Percentiles rank a stretch among this genome's conserved stretches.
Evolutionary conservation across 2,113 vertebrate species (phyloP).

Genomic region (Hippotragus niger): DNA sequence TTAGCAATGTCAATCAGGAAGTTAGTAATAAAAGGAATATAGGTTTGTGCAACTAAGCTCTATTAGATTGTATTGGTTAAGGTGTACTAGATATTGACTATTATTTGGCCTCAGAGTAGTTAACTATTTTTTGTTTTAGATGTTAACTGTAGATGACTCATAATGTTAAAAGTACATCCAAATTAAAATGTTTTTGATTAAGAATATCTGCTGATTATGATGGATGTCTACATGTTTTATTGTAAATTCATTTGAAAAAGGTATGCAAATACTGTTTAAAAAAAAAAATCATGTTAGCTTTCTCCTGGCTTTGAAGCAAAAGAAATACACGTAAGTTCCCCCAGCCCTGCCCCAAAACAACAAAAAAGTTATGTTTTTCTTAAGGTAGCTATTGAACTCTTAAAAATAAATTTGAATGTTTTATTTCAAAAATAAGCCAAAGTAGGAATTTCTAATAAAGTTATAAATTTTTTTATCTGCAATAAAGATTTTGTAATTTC

Average conservation of each 20-base stretch:
- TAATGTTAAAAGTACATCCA: background rate
- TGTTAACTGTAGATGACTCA: background rate
- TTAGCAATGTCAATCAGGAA: background rate
- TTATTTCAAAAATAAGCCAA: background rate
- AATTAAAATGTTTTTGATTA: constrained; percentile 26
- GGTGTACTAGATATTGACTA: background rate
- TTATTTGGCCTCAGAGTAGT: background rate
- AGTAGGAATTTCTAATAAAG: background rate
- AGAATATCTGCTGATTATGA: background rate
- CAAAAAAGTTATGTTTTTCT: background rate
- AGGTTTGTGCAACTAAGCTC: background rate
- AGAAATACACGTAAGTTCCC: background rate
- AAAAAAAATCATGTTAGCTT: background rate
- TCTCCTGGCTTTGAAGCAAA: background rate
- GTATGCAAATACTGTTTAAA: background rate
- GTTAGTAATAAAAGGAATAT: background rate
- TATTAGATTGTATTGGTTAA: background rate
- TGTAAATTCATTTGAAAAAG: constrained; percentile 8
- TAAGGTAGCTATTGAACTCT: background rate
- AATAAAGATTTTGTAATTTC: background rate
- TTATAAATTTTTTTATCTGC: background rate
- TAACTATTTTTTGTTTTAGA: background rate
- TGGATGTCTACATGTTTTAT: background rate
- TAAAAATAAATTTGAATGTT: background rate
- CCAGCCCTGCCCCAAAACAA: background rate